phyloP scores from a whole-genome alignment of 2,888 invertebrate species.

The Eupithecia subfuscata region DNA sequence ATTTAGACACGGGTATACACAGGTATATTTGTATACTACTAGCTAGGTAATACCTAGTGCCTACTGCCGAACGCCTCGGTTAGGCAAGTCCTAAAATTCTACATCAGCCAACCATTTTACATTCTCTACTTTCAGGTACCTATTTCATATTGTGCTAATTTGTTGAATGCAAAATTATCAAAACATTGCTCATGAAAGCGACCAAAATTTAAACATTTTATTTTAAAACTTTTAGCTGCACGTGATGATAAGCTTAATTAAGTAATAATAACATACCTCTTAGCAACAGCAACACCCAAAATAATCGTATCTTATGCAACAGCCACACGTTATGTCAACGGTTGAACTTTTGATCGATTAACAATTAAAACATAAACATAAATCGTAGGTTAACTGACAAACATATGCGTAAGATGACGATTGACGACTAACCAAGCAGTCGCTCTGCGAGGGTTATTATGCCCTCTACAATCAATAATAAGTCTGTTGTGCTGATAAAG shows the following conservation, averaged over 20 bases:
- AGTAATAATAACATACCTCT: constrained; percentile 4
- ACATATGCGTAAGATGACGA: constrained; percentile 39
- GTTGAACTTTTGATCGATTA: constrained; percentile 27
- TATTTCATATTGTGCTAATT: background rate
- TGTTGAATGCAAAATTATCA: background rate
- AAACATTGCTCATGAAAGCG: no score
- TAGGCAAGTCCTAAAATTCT: background rate
- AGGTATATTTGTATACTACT: background rate
- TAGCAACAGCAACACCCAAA: constrained; percentile 27
- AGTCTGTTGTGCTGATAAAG: constrained; percentile 47
- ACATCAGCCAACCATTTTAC: background rate
- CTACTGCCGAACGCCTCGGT: background rate
- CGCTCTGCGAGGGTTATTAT: constrained; percentile 44
- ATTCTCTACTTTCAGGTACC: background rate
- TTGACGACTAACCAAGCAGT: constrained; percentile 52
- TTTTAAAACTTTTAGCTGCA: background rate
- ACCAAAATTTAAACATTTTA: background rate
- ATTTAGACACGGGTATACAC: background rate
- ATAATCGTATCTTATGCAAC: constrained; percentile 25
- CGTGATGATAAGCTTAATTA: background rate
- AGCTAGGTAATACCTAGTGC: background rate
- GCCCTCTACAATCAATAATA: constrained; percentile 43
- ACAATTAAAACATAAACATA: constrained; percentile 18
- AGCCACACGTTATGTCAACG: constrained; percentile 19
- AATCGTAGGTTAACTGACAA: constrained; percentile 29